Evolutionary conservation across 2,888 invertebrate species (phyloP).

Genomic region (Brachyptera putata): DNA sequence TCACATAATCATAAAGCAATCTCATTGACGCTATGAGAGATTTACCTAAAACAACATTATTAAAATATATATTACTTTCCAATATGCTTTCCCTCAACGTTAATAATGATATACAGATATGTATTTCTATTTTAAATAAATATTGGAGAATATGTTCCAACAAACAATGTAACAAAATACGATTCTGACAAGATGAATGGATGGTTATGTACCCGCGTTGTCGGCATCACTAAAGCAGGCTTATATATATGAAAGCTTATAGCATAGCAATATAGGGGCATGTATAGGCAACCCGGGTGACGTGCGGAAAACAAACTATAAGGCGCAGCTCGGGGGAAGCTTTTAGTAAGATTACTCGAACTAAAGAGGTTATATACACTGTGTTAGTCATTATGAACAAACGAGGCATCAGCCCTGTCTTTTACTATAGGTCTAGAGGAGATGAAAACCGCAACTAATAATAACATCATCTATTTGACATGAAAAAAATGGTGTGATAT

Average conservation of each 20-base stretch:
- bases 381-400: slow-evolving; percentile 4
- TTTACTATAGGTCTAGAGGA: too few species aligned
- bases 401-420: slow-evolving; percentile 11
- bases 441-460: not conserved
- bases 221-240: not conserved
- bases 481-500: not conserved
- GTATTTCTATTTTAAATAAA: too few species aligned
- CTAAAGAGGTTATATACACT: not conserved
- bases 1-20: too few species aligned
- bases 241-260: too few species aligned
- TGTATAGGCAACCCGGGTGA: not conserved
- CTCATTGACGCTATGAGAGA: too few species aligned
- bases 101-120: too few species aligned
- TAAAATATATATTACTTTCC: too few species aligned
- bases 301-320: not conserved
- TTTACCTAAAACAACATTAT: too few species aligned
- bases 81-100: too few species aligned
- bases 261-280: not conserved
- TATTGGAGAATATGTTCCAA: too few species aligned
- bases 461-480: not conserved
- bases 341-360: slow-evolving; percentile 28
- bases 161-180: too few species aligned
- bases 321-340: not conserved
- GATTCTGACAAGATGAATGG: not conserved
- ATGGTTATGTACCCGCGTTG: not conserved